Conservation (phyloP, 2,797 vertebrate genomes). For the Hippoglossus hippoglossus region DNA sequence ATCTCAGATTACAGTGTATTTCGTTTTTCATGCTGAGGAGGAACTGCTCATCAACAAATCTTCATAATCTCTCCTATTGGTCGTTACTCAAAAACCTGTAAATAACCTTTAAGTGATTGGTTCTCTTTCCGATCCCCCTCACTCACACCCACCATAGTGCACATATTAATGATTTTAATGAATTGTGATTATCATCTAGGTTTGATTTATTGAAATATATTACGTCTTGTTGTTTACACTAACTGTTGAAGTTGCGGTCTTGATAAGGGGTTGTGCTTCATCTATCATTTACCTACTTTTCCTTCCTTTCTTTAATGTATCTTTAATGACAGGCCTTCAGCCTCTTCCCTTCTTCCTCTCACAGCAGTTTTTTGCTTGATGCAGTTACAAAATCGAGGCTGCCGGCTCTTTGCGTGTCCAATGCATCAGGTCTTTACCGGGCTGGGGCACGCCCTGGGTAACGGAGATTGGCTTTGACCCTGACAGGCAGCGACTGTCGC, state of each 20-base stretch:
- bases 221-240: slow-evolving; percentile 31
- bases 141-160: slow-evolving; percentile 47
- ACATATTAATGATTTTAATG: slow-evolving; percentile 29
- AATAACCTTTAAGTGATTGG: slow-evolving; percentile 18
- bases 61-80: slow-evolving; percentile 18
- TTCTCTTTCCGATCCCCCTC: slow-evolving; percentile 20
- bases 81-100: slow-evolving; percentile 21
- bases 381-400: slow-evolving; percentile 41
- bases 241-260: slow-evolving; percentile 32
- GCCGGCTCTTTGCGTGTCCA: slow-evolving; percentile 44
- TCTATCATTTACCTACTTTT: slow-evolving; percentile 19
- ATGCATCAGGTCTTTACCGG: slow-evolving; percentile 75
- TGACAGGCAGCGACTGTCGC: slow-evolving; percentile 44
- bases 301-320: slow-evolving; percentile 39
- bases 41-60: slow-evolving; percentile 20
- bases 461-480: slow-evolving; percentile 63
- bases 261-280: slow-evolving; percentile 22
- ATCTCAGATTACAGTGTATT: slow-evolving; percentile 33
- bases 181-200: slow-evolving; percentile 32
- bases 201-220: slow-evolving; percentile 16
- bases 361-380: slow-evolving; percentile 52
- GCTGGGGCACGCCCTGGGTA: slow-evolving; percentile 50
- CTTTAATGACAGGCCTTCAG: slow-evolving; percentile 32
- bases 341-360: slow-evolving; percentile 45
- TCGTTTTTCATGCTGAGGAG: slow-evolving; percentile 58